These are phyloP conservation scores for Sminthopsis crassicaudata DNA, from an alignment of 2,113 vertebrate species.

Conservation along the genomic window DNA sequence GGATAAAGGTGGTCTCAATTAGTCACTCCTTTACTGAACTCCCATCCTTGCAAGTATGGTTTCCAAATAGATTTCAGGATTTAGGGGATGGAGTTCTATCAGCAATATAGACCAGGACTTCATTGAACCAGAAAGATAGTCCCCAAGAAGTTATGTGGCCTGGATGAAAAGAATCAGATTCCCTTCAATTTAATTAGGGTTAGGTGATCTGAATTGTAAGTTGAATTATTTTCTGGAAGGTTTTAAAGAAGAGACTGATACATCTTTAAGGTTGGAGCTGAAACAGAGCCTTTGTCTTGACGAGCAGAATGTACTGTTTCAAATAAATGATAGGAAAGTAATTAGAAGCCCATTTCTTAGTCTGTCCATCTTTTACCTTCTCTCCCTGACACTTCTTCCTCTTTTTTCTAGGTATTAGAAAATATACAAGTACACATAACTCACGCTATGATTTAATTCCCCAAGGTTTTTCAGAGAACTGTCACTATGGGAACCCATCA, in stretches of 20 bases:
- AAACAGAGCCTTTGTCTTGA: background rate
- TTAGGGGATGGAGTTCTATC: background rate
- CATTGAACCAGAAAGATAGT: background rate
- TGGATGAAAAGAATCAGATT: background rate
- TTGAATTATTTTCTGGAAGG: background rate
- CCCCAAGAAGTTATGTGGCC: background rate
- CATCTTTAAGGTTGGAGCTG: background rate
- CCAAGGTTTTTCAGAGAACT: no score
- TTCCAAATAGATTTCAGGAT: background rate
- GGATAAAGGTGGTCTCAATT: background rate
- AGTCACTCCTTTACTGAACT: background rate
- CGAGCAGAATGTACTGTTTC: background rate
- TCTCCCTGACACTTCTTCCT: background rate
- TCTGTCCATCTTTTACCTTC: background rate
- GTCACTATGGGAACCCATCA: no score
- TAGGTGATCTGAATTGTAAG: background rate
- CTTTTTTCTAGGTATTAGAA: background rate
- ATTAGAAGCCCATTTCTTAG: background rate
- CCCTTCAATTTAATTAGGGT: background rate
- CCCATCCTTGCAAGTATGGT: background rate
- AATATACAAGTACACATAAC: background rate
- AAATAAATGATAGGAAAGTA: background rate
- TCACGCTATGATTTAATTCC: no score
- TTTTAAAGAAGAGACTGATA: background rate
- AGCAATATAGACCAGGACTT: background rate